phyloP scores from a whole-genome alignment of 2,888 invertebrate species.

The Apomyelois bistriatella region DNA sequence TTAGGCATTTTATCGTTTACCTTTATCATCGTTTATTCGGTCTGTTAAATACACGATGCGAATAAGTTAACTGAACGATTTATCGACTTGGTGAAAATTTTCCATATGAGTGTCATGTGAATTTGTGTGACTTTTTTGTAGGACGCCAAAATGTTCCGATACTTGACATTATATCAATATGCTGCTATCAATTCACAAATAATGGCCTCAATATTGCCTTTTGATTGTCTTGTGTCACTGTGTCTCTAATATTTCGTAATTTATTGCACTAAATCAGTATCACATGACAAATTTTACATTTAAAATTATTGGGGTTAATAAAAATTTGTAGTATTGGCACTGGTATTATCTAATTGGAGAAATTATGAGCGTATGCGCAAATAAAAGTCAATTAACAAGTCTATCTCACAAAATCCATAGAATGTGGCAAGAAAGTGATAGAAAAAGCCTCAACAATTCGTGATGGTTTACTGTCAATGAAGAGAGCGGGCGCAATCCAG shows the following conservation, averaged over 20 bases:
- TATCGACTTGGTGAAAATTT: neutral
- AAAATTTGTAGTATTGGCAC: neutral
- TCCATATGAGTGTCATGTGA: neutral
- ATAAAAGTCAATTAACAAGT: no score
- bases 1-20: neutral
- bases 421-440: neutral
- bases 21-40: neutral
- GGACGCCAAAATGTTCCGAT: neutral
- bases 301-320: neutral
- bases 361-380: no score
- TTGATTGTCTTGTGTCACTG: conserved; percentile 1
- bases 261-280: neutral
- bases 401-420: no score
- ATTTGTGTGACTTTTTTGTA: neutral
- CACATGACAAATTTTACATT: conserved; percentile 4
- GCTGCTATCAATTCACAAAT: no score
- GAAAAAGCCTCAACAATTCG: neutral
- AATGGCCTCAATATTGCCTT: neutral
- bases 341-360: no score
- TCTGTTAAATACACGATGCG: neutral
- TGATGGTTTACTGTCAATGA: neutral
- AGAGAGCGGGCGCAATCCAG: neutral
- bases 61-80: neutral
- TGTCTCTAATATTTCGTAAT: neutral
- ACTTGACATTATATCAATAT: neutral